phyloP scores from a whole-genome alignment of 2,888 invertebrate genomes.

The Galeopsomyia nigrocyanea region DNA sequence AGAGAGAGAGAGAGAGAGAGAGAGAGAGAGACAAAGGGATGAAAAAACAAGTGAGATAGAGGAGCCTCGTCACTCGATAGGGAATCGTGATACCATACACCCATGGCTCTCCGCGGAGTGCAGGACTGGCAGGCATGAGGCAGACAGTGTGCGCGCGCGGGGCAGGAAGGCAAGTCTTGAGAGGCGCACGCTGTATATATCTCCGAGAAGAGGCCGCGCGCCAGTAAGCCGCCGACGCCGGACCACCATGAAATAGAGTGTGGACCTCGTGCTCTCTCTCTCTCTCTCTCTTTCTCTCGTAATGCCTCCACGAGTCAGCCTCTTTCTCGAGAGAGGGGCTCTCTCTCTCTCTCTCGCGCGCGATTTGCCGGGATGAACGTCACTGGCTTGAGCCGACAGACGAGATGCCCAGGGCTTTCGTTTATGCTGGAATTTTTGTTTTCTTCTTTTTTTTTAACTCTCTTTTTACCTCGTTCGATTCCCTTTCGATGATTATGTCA shows the following conservation, averaged over 20 bases:
- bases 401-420: constrained; percentile 28
- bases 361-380: constrained; percentile 33
- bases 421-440: constrained; percentile 18
- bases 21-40: constrained; percentile 33
- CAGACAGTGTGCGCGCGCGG: not conserved
- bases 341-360: constrained; percentile 8
- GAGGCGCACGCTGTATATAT: constrained; percentile 32
- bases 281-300: constrained; percentile 6
- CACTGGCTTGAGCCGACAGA: constrained; percentile 38
- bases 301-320: constrained; percentile 26
- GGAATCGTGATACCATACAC: constrained; percentile 50
- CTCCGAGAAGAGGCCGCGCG: constrained; percentile 20
- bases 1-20: constrained; percentile 19
- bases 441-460: not conserved
- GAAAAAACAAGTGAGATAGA: constrained; percentile 31
- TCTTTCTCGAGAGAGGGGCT: constrained; percentile 2
- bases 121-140: not conserved
- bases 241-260: constrained; percentile 49
- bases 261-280: constrained; percentile 21
- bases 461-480: too few species aligned
- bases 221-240: constrained; percentile 34
- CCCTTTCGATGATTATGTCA: too few species aligned
- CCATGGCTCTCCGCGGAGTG: not conserved
- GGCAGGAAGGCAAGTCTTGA: not conserved
- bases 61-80: constrained; percentile 50